phyloP scores from a whole-genome alignment of 2,797 vertebrate genomes.

The Girardinus metallicus region DNA sequence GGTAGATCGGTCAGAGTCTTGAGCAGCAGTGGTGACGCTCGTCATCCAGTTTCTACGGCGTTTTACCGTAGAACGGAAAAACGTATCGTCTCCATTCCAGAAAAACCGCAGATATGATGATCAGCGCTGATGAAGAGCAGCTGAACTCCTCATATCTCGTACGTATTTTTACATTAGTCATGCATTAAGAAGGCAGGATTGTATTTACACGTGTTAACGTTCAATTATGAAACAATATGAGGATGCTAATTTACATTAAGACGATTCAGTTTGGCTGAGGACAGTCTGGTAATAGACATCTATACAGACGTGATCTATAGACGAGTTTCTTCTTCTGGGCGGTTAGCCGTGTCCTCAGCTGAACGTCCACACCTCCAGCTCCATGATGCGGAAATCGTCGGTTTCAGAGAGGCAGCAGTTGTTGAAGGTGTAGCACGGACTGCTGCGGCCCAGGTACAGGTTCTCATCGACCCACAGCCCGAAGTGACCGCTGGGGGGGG shows the following conservation, averaged over 20 bases:
- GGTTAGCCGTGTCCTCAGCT: slow-evolving; percentile 63
- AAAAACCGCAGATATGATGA: slow-evolving; percentile 4
- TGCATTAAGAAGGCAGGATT: slow-evolving; percentile 31
- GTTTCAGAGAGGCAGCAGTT: slow-evolving; percentile 84
- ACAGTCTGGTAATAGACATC: slow-evolving; percentile 12
- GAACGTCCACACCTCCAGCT: slow-evolving; percentile 86
- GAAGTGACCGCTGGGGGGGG: slow-evolving; percentile 80
- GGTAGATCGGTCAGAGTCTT: slow-evolving; percentile 9
- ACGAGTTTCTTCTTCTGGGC: slow-evolving; percentile 8
- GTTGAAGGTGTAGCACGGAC: slow-evolving; percentile 85
- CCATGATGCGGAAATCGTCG: slow-evolving; percentile 82
- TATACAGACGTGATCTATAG: slow-evolving; percentile 30
- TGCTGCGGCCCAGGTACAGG: slow-evolving; percentile 82
- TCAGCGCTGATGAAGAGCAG: slow-evolving; percentile 7
- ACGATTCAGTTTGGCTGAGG: slow-evolving; percentile 19
- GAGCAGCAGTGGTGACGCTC: slow-evolving; percentile 20
- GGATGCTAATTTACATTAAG: slow-evolving; percentile 45
- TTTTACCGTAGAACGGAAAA: not conserved
- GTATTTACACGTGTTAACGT: slow-evolving; percentile 9
- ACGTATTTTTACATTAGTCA: slow-evolving; percentile 24
- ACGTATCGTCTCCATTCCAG: not conserved
- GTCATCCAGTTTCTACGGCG: slow-evolving; percentile 12
- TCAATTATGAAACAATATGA: slow-evolving; percentile 29
- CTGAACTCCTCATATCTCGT: slow-evolving; percentile 1
- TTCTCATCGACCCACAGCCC: slow-evolving; percentile 86